Evolutionary conservation across 2,888 invertebrate species (phyloP), one percentile per base, ranked within the genome.

Genomic region (Drosophila putrida): DNA sequence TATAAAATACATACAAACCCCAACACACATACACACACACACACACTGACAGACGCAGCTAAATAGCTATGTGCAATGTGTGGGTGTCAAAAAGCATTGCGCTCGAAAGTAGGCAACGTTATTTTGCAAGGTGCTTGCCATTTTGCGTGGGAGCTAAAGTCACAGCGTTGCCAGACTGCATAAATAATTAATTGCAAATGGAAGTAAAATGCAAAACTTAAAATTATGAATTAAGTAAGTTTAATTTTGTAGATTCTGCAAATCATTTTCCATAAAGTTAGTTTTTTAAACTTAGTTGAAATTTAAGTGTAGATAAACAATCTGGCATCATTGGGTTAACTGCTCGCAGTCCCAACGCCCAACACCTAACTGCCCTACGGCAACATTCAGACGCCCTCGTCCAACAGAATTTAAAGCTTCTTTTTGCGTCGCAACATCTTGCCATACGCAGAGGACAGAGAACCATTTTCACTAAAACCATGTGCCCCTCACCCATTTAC

Each of bases 41-140:
- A 59, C 31, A 57, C 33, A 41, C 59, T 51, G 38, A 43, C 39
- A 39, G 35, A 35, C 25, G 11, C 4, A 53, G 39, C 39, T 10
- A 35, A 36, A 28, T 31, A 50, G 33, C n/a, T 27, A 62, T 13
- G 49, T 54, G 8, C 25, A 63, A 41, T 50, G 65, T 46, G 72
- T 78, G 78, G 76, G 80, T 60, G 70, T 57, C 58, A 43, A 58
- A 76, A 73, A 71, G 62, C 59, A 54, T 49, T 50, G 71, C 66
- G 66, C 82, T 51, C 49, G 54, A 62, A 87, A 85, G 88, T 72
- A 82, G 73, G 85, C 82, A 80, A 78, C 71, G 57, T 51, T 57
- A 70, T 73, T 75, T 55, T 49, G 74, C 63, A 65, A 63, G 71
- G 65, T 50, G 57, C 57, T 69, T 38, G 57, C 46, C 39, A 39